Conservation (phyloP, 1,140 invertebrate genomes). For the Contarinia nasturtii region DNA sequence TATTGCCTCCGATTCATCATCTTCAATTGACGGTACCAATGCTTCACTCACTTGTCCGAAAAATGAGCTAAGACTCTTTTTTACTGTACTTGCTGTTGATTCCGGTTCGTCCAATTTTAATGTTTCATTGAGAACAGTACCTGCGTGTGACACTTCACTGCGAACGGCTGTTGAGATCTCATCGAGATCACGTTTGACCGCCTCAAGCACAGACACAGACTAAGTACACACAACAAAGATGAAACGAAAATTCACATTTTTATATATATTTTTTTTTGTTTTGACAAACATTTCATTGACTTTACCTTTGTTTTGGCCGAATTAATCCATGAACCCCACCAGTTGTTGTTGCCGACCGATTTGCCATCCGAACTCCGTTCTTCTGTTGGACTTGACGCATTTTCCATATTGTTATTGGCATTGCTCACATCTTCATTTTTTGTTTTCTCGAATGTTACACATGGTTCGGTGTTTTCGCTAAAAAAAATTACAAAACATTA, state of each 20-base stretch:
- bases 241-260: background rate
- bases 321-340: conserved; percentile 30
- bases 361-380: no score
- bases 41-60: conserved; percentile 32
- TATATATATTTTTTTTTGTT: background rate
- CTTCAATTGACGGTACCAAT: conserved; percentile 33
- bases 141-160: conserved; percentile 42
- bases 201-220: conserved; percentile 49
- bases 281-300: background rate
- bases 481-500: no score
- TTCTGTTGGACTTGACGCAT: no score
- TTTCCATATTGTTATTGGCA: no score
- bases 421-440: no score
- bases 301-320: conserved; percentile 28
- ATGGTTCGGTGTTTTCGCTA: no score
- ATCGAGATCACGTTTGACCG: conserved; percentile 54
- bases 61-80: conserved; percentile 46
- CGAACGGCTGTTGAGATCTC: conserved; percentile 51
- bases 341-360: conserved; percentile 9
- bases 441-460: no score
- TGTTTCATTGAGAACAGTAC: conserved; percentile 43
- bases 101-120: conserved; percentile 44
- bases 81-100: conserved; percentile 44
- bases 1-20: conserved; percentile 32
- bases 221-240: conserved; percentile 18